Percentiles rank a stretch among this genome's conserved stretches.
phyloP scores from a whole-genome alignment of 2,888 invertebrate genomes.

The Eremobia ochroleuca region DNA sequence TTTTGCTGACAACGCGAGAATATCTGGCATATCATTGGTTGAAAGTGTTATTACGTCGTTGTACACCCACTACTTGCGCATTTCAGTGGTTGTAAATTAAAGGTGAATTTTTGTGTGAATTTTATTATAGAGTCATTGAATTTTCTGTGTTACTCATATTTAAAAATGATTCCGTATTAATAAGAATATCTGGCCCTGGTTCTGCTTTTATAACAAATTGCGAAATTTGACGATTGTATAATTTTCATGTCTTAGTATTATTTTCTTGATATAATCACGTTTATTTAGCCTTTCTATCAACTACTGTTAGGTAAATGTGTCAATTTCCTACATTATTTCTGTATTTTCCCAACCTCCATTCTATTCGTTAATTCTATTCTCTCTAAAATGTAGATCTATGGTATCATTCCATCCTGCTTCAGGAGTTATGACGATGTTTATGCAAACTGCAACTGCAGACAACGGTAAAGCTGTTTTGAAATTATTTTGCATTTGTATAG shows the following conservation, averaged over 20 bases:
- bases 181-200: no score
- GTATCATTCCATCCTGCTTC: constrained; percentile 7
- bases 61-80: constrained; percentile 35
- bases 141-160: background rate
- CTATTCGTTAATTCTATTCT: background rate
- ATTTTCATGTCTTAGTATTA: background rate
- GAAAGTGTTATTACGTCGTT: constrained; percentile 21
- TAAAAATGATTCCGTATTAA: background rate
- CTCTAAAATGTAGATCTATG: background rate
- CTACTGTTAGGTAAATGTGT: background rate
- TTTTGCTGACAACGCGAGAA: constrained; percentile 39
- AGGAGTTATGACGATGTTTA: constrained; percentile 6
- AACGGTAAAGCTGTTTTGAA: constrained; percentile 24
- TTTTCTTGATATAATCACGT: background rate
- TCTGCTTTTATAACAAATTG: background rate
- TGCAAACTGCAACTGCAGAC: background rate
- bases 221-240: background rate
- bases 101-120: constrained; percentile 1
- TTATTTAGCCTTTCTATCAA: background rate
- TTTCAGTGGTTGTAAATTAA: constrained; percentile 33
- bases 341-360: background rate
- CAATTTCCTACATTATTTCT: background rate
- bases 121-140: background rate
- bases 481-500: constrained; percentile 9
- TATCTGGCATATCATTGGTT: constrained; percentile 42